Conservation (phyloP, 23 tunicate species). For the Styela clava region DNA sequence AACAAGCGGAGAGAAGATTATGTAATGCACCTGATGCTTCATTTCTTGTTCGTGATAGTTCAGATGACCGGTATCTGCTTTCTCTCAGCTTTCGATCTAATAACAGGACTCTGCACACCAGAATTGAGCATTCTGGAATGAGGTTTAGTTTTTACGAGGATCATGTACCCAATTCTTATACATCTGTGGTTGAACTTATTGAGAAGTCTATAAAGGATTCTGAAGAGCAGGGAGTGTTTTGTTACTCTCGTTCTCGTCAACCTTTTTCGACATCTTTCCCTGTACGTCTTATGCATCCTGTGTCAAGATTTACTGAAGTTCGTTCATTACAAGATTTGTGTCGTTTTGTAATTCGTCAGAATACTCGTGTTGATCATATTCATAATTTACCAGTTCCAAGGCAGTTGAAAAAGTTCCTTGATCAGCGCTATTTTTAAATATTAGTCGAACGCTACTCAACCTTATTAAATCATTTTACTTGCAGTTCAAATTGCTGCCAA, state of each 20-base stretch:
- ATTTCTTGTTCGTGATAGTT: conserved; percentile 88
- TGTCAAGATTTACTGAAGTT: conserved; percentile 64
- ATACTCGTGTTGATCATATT: conserved; percentile 73
- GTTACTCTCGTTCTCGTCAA: conserved; percentile 52
- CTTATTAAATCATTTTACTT: no score
- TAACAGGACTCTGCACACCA: conserved; percentile 77
- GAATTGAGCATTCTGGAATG: conserved; percentile 76
- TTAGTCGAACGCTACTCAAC: no score
- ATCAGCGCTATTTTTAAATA: conserved; percentile 62
- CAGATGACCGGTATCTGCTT: conserved; percentile 74
- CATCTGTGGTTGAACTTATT: conserved; percentile 75
- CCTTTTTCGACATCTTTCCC: conserved; percentile 49
- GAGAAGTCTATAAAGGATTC: conserved; percentile 64
- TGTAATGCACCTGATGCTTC: conserved; percentile 58
- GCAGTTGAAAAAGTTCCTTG: conserved; percentile 55
- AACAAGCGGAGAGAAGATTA: conserved; percentile 74
- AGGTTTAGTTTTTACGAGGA: conserved; percentile 78
- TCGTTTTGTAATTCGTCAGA: conserved; percentile 81
- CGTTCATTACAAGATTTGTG: conserved; percentile 71
- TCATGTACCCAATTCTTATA: conserved; percentile 36
- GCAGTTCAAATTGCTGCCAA: no score
- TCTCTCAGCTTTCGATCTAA: conserved; percentile 81
- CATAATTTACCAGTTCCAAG: conserved; percentile 71
- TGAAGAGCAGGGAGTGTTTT: conserved; percentile 64
- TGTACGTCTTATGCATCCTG: conserved; percentile 61